phyloP scores from a whole-genome alignment of 2,113 vertebrate genomes.

The Heterocephalus glaber region DNA sequence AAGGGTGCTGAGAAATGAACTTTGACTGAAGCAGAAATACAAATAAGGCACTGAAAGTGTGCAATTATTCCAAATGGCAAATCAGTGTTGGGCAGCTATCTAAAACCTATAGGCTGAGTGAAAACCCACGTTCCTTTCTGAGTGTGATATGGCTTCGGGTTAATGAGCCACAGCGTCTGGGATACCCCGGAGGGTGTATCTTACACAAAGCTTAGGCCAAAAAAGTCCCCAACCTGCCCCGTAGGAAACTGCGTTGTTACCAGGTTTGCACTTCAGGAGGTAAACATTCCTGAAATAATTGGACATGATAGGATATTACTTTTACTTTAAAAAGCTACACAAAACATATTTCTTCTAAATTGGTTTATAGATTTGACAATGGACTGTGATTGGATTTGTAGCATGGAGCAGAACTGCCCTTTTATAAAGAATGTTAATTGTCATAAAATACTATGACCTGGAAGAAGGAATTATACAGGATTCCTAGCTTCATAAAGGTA shows the following conservation, averaged over 20 bases:
- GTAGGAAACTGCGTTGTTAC: conserved; percentile 43
- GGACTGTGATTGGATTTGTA: neutral
- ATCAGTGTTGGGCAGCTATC: conserved; percentile 55
- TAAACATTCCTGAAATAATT: conserved; percentile 73
- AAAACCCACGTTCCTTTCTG: conserved; percentile 63
- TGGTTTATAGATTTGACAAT: conserved; percentile 17
- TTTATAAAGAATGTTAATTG: conserved; percentile 54
- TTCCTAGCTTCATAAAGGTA: conserved; percentile 9
- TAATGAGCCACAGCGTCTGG: conserved; percentile 65
- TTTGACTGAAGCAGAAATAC: neutral
- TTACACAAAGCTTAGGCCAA: conserved; percentile 69
- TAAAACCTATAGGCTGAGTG: conserved; percentile 71
- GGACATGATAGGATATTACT: conserved; percentile 57
- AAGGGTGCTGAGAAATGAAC: conserved; percentile 9
- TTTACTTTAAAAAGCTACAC: neutral
- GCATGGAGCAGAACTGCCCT: neutral
- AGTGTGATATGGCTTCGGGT: conserved; percentile 52
- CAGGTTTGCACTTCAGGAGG: conserved; percentile 50
- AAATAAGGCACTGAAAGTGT: conserved; percentile 2
- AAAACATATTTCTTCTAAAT: conserved; percentile 63
- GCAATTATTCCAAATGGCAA: conserved; percentile 57
- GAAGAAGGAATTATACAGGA: neutral
- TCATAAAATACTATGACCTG: neutral
- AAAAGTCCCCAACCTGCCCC: conserved; percentile 28
- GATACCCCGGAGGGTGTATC: conserved; percentile 27